These are phyloP conservation scores for Pheosia gnoma DNA, from an alignment of 2,888 invertebrate genomes.

Conservation along the genomic window DNA sequence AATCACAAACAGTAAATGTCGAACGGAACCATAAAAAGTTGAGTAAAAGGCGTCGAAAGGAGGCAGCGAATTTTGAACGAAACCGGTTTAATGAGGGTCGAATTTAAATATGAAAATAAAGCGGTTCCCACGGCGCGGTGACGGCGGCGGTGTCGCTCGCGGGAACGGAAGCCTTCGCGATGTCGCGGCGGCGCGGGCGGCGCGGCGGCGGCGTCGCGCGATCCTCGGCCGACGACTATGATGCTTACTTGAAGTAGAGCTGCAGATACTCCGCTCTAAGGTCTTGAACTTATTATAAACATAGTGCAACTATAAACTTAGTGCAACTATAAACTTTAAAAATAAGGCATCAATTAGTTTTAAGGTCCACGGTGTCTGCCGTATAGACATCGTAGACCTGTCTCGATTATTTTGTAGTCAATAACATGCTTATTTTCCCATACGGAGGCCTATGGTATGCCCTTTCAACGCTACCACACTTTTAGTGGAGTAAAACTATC, in stretches of 20 bases:
- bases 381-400: neutral
- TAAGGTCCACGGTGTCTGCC: neutral
- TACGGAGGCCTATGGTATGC: neutral
- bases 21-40: slow-evolving; percentile 83
- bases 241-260: neutral
- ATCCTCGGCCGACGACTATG: slow-evolving; percentile 38
- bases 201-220: slow-evolving; percentile 50
- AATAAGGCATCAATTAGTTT: too few relatives aligned
- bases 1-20: slow-evolving; percentile 79
- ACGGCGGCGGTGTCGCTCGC: slow-evolving; percentile 57
- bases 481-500: neutral
- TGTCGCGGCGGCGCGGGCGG: slow-evolving; percentile 59
- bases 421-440: neutral
- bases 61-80: slow-evolving; percentile 83
- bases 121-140: slow-evolving; percentile 76
- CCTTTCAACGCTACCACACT: neutral
- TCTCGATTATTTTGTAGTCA: neutral
- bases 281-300: neutral
- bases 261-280: neutral
- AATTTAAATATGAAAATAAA: slow-evolving; percentile 83
- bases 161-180: slow-evolving; percentile 79
- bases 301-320: too few relatives aligned
- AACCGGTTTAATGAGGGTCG: slow-evolving; percentile 84
- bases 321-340: too few relatives aligned
- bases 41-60: slow-evolving; percentile 84